Conservation (phyloP, 30 jellyfish, hydroid and myxozoan species). For the Turritopsis rubra region DNA sequence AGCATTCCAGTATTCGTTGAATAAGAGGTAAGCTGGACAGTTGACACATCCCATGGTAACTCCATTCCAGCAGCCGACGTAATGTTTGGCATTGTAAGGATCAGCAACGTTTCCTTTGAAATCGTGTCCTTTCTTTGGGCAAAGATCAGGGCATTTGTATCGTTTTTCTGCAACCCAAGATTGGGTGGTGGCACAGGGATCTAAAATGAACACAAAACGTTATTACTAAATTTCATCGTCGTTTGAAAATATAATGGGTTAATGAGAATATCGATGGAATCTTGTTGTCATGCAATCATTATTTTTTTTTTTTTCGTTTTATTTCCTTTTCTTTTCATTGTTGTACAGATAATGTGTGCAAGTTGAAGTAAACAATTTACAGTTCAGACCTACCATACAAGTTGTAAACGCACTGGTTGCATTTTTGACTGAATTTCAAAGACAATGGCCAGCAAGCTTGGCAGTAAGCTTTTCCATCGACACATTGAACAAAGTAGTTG, state of each 20-base stretch:
- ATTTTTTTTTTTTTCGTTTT: not conserved
- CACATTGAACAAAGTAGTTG: slow-evolving; percentile 26
- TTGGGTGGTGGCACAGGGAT: not conserved
- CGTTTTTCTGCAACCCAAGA: slow-evolving; percentile 11
- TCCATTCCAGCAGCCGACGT: slow-evolving; percentile 2
- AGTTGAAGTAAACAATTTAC: too few relatives aligned
- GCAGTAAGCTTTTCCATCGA: slow-evolving; percentile 8
- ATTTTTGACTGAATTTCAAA: not conserved
- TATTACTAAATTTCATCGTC: not conserved
- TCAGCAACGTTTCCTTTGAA: slow-evolving; percentile 9
- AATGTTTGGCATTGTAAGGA: not conserved
- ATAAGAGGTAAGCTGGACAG: slow-evolving; percentile 6
- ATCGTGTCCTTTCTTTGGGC: slow-evolving; percentile 6
- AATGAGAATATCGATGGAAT: too few relatives aligned
- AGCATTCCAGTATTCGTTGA: slow-evolving; percentile 16
- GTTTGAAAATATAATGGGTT: not conserved
- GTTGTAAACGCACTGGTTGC: slow-evolving; percentile 22
- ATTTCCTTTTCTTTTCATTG: not conserved
- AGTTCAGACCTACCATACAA: slow-evolving; percentile 16
- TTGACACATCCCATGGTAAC: slow-evolving; percentile 1
- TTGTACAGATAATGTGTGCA: not conserved
- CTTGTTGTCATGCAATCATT: too few relatives aligned
- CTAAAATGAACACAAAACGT: not conserved
- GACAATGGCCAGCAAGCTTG: slow-evolving; percentile 38
- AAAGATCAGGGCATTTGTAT: not conserved